These are phyloP conservation scores for Odocoileus virginianus DNA, from an alignment of 2,113 vertebrate species.

Conservation along the genomic window DNA sequence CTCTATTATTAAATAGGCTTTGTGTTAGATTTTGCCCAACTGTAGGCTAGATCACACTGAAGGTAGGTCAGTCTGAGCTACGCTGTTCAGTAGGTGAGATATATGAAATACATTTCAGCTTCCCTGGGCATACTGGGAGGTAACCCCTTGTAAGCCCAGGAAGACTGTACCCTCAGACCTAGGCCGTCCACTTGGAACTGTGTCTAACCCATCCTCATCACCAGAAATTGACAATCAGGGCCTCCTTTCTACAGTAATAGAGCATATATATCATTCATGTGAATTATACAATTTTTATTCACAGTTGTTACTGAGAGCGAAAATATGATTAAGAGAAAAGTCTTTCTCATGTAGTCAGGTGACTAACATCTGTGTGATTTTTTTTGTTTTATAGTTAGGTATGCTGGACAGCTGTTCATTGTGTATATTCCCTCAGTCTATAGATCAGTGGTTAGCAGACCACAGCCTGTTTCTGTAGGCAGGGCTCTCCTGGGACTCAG, in stretches of 20 bases:
- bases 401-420: not conserved
- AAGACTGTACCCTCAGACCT: not conserved
- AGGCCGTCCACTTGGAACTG: not conserved
- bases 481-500: not conserved
- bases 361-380: not conserved
- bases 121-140: not conserved
- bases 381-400: not conserved
- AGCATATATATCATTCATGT: not conserved
- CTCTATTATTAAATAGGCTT: not conserved
- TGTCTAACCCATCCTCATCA: not conserved
- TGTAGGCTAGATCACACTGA: not conserved
- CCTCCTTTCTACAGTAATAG: not conserved
- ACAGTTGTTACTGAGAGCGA: not conserved
- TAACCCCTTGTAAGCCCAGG: not conserved
- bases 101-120: not conserved
- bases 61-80: not conserved
- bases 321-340: not conserved
- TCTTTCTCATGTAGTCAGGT: not conserved
- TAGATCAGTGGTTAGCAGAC: not conserved
- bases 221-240: not conserved
- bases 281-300: not conserved
- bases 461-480: not conserved
- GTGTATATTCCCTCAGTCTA: not conserved
- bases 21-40: not conserved
- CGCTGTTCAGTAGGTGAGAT: not conserved